phyloP scores from a whole-genome alignment of 2,888 invertebrate species.

The Pseudococcus longispinus region DNA sequence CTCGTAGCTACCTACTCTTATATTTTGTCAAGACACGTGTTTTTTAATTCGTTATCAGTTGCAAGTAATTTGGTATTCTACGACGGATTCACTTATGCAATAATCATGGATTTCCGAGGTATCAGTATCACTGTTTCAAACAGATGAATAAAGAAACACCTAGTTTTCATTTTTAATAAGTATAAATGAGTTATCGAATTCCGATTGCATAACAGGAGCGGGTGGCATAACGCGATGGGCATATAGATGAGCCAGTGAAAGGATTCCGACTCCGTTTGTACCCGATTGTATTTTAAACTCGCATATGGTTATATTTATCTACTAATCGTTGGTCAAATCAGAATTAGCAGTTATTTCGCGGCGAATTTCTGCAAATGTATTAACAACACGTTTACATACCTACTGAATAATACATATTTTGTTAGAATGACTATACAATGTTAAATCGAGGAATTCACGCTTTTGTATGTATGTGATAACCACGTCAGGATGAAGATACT shows the following conservation, averaged over 20 bases:
- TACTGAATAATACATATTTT: background rate
- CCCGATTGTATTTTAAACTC: background rate
- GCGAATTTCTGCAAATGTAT: background rate
- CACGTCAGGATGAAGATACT: background rate
- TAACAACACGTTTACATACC: background rate
- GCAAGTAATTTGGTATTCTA: background rate
- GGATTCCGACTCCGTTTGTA: background rate
- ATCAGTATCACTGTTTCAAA: background rate
- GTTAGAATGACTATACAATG: background rate
- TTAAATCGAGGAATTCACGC: background rate
- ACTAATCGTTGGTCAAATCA: background rate
- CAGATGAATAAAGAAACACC: background rate
- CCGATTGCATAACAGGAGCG: background rate
- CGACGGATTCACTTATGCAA: background rate
- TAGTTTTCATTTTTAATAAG: background rate
- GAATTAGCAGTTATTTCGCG: background rate
- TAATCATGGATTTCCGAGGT: background rate
- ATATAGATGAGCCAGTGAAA: background rate
- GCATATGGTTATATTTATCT: background rate
- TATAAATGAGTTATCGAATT: background rate
- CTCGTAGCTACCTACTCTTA: too few species aligned
- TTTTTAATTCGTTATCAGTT: background rate
- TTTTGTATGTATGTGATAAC: background rate
- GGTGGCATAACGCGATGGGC: slow-evolving; percentile 23
- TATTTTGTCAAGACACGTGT: too few species aligned